Evolutionary conservation across 37 sponge, comb jelly and placozoan genomes (phyloP).

Genomic region (Mnemiopsis leidyi): DNA sequence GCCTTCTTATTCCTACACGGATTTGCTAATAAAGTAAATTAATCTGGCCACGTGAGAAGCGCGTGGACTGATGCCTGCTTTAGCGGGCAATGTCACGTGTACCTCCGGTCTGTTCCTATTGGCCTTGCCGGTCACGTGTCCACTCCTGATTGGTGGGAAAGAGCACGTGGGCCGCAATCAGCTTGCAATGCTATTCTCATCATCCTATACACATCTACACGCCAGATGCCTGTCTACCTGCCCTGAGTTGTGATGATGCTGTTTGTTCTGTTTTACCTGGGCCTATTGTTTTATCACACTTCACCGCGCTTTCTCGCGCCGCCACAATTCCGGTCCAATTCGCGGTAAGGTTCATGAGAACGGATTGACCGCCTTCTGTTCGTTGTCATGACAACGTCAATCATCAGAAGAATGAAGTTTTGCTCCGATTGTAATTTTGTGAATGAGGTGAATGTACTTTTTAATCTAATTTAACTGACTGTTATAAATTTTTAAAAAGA

Average conservation of each 20-base stretch:
- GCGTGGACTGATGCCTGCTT: conserved; percentile 13
- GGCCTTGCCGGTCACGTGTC: not conserved
- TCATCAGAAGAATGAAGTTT: too few relatives aligned
- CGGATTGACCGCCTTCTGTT: too few relatives aligned
- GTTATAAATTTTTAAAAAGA: too few relatives aligned
- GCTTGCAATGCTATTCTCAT: conserved; percentile 33
- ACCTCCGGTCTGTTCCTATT: not conserved
- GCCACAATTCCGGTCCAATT: too few relatives aligned
- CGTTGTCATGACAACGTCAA: too few relatives aligned
- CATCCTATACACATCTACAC: not conserved
- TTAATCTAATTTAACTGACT: too few relatives aligned
- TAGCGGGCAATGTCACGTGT: conserved; percentile 10
- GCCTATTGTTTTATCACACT: too few relatives aligned
- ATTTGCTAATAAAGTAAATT: conserved; percentile 61
- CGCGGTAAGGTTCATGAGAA: too few relatives aligned
- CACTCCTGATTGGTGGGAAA: not conserved
- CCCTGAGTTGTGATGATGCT: not conserved
- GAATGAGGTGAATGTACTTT: too few relatives aligned
- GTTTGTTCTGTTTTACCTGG: too few relatives aligned
- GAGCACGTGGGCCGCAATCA: not conserved
- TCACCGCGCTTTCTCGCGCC: too few relatives aligned
- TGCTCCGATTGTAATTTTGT: too few relatives aligned
- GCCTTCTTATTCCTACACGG: not conserved
- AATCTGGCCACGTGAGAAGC: not conserved
- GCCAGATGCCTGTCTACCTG: not conserved